Evolutionary conservation across 2,888 invertebrate species (phyloP), one percentile per base, ranked within the genome.

Genomic region (Lapara coniferarum): DNA sequence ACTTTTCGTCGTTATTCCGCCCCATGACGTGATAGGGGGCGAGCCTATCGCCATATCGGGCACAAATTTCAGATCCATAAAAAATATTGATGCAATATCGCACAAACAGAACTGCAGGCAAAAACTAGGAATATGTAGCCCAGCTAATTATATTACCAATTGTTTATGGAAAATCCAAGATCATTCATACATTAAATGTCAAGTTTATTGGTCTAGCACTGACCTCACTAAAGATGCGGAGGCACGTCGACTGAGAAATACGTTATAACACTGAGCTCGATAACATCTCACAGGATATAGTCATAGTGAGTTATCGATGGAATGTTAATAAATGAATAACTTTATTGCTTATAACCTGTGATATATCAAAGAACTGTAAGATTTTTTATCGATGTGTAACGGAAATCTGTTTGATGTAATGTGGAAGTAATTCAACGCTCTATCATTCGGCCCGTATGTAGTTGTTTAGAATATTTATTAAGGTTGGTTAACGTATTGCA

Each of bases 131-230:
- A 51, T 3, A 51, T 10, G 13, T 51, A 52, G 14, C n/a, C 2
- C 25, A 13, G 52, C 14, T 52, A 14, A 52, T 7, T n/a, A n/a
- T 14, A 63, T 46, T 19, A 63, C 59, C n/a, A 16, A 46, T 16
- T 46, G 46, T 63, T 63, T 58, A 68, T 58, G 16, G 57, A 68
- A 51, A n/a, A 57, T 68, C 46, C 68, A 66, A 66, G 25, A 66
- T 75, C 75, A 73, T 70, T 75, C 75, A 73, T 70, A 70, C 69
- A 67, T 70, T 68, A 72, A 80, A 81, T 81, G 81, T 77, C 79
- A 77, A 78, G 79, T 73, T 75, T 79, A 77, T 75, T 80, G 74
- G 77, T 74, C 80, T 79, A 80, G 79, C 71, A 72, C 69, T 75
- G 77, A 70, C 81, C 79, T 80, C 75, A 71, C 68, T 55, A 46